Percentiles rank a stretch among this genome's conserved stretches.
Conservation (phyloP, 2,888 invertebrate genomes). For the Acleris cristana region DNA sequence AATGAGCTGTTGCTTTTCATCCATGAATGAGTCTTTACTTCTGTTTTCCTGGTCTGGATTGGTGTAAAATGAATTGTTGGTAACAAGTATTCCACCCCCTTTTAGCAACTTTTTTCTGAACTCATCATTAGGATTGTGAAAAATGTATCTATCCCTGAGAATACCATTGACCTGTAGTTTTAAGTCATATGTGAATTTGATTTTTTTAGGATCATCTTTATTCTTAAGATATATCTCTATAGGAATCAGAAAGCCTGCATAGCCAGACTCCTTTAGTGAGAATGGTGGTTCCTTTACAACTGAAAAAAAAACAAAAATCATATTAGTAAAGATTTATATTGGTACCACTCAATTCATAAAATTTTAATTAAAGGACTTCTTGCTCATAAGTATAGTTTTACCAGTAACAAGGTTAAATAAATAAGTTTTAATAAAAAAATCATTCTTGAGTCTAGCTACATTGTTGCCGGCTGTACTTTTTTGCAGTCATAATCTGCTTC, state of each 20-base stretch:
- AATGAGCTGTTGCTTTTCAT: conserved; percentile 85
- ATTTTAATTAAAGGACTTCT: not conserved
- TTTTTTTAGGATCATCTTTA: conserved; percentile 94
- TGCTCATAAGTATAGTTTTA: no score
- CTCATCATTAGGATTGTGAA: conserved; percentile 94
- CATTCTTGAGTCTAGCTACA: no score
- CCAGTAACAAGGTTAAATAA: no score
- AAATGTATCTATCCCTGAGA: conserved; percentile 92
- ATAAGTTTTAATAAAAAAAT: no score
- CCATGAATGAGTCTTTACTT: conserved; percentile 82
- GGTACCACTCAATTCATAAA: not conserved
- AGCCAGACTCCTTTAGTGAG: conserved; percentile 95
- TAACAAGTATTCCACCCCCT: conserved; percentile 89
- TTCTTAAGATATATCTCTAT: conserved; percentile 95
- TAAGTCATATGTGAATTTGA: conserved; percentile 93
- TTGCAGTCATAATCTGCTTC: no score
- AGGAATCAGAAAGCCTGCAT: conserved; percentile 95
- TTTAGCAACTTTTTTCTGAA: conserved; percentile 93
- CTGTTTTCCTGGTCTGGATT: conserved; percentile 82
- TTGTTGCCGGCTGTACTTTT: no score
- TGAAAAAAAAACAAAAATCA: conserved; percentile 72
- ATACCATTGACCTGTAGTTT: conserved; percentile 90
- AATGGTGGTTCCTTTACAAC: conserved; percentile 96
- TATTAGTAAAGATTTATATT: not conserved
- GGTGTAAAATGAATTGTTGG: conserved; percentile 73